Conservation (phyloP, 2,888 invertebrate species). For the Lithophane leautieri region DNA sequence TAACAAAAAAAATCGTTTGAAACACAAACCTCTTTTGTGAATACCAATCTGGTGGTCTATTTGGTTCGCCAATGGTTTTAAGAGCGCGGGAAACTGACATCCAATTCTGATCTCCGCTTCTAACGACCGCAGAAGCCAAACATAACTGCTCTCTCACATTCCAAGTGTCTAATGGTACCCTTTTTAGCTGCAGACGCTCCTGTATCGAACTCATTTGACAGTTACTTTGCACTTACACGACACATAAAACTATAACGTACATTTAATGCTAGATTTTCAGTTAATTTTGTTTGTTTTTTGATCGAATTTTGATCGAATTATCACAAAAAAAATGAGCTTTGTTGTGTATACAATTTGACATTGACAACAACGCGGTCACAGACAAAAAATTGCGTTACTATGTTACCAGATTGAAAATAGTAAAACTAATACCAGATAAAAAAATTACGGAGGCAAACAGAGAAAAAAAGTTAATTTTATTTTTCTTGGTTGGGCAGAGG, state of each 20-base stretch:
- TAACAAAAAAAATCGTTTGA: neutral
- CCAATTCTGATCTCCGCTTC: conserved; percentile 98
- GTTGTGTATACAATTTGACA: conserved; percentile 51
- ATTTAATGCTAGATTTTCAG: neutral
- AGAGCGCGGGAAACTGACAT: conserved; percentile 95
- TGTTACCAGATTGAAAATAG: neutral
- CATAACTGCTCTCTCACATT: conserved; percentile 95
- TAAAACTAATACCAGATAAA: neutral
- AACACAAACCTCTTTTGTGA: conserved; percentile 91
- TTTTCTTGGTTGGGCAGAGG: no score
- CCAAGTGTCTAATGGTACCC: conserved; percentile 95
- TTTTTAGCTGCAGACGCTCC: conserved; percentile 90
- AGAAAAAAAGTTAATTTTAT: no score
- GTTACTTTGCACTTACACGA: conserved; percentile 50
- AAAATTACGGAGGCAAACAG: neutral
- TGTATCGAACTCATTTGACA: conserved; percentile 85
- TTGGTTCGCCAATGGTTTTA: conserved; percentile 94
- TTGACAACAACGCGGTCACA: conserved; percentile 19
- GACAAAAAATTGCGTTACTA: conserved; percentile 8
- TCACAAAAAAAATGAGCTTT: neutral
- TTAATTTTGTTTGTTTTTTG: conserved; percentile 15
- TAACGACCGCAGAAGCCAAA: conserved; percentile 95
- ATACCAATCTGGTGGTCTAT: conserved; percentile 96
- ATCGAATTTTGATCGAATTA: conserved; percentile 38
- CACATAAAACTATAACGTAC: neutral